Evolutionary conservation across 1,140 invertebrate genomes (phyloP), one percentile per base, ranked within the genome.

Genomic region (Drosophila ambigua): DNA sequence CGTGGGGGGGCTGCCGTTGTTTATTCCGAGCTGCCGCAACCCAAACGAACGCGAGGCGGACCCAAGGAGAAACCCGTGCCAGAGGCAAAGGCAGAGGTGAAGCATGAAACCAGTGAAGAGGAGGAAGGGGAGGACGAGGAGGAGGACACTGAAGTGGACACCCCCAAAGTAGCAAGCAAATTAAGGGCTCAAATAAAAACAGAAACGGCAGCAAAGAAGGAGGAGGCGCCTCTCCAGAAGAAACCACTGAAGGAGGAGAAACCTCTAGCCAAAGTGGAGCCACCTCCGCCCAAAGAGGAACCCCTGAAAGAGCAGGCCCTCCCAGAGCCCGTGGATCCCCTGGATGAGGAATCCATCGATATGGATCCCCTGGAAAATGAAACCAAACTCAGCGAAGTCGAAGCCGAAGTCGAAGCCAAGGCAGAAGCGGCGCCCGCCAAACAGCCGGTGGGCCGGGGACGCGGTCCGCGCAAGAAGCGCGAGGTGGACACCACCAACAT

Each of bases 401-500:
- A n/a, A n/a, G n/a, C 16, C 35, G 35, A 11, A 39, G 11, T 4
- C 35, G 35, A 11, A 39, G 11, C 11, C 35, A 39, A 39, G 35
- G 54, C 41, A 11, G 66, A 68, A 31, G 31, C 8, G 31, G 24
- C 39, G 46, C 28, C 28, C 8, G 8, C 65, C 4, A 5, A 44
- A 64, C 39, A 77, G 46, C 35, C 35, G 15, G 71, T 60, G n/a
- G 85, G 85, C 0, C 77, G 85, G 9, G 87, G 87, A 0, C 82
- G 88, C 1, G 87, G 91, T 0, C 66, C 75, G 5, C 76, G 85
- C 2, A 94, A 93, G 73, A 94, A 94, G 88, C 91, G 90, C 8
- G 94, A 94, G 65, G 92, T 94, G 46, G 94, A 93, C 58, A 92
- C 91, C 41, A 91, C 79, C 5, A 90, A 90, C 24, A 91, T 91